phyloP scores from a whole-genome alignment of 2,797 vertebrate species.

The Gila robusta region DNA sequence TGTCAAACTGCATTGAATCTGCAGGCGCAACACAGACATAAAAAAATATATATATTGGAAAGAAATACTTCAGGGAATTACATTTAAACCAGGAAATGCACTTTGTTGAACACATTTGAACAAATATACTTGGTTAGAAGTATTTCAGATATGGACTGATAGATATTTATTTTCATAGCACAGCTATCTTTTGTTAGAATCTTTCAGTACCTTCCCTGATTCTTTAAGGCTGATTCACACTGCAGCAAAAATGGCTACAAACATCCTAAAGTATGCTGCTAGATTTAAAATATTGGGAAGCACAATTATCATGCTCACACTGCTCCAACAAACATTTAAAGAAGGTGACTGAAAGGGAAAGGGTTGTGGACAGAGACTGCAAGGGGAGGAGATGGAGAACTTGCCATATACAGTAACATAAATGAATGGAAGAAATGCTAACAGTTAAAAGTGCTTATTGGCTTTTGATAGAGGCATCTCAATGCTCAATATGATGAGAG shows the following conservation, averaged over 20 bases:
- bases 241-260: neutral
- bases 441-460: neutral
- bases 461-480: neutral
- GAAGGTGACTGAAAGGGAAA: neutral
- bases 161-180: conserved; percentile 2
- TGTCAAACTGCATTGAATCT: conserved; percentile 18
- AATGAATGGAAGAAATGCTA: neutral
- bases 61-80: conserved; percentile 21
- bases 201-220: neutral
- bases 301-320: neutral
- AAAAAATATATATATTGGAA: conserved; percentile 4
- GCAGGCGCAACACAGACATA: conserved; percentile 5
- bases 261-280: neutral
- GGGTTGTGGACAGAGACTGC: neutral
- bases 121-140: conserved; percentile 2
- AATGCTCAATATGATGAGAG: neutral
- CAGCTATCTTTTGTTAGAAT: conserved; percentile 4
- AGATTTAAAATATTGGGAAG: neutral
- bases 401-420: neutral
- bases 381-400: neutral
- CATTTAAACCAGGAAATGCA: neutral
- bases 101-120: neutral
- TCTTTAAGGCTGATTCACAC: conserved; percentile 8
- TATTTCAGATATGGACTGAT: neutral
- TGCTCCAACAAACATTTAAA: conserved; percentile 17